phyloP scores from a whole-genome alignment of 2,888 invertebrate genomes.

The Conchocele bisecta region DNA sequence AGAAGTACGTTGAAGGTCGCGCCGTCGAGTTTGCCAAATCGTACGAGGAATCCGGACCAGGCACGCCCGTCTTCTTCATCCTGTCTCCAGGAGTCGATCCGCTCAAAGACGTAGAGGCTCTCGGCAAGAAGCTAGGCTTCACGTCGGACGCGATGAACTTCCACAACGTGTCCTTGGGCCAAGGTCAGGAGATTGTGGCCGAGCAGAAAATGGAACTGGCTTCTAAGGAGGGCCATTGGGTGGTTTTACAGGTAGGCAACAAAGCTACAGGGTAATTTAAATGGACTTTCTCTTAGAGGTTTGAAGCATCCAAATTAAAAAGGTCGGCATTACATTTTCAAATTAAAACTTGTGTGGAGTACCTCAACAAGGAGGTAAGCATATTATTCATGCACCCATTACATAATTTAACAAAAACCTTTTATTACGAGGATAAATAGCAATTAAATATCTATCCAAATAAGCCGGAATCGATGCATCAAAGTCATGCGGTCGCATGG shows the following conservation, averaged over 20 bases:
- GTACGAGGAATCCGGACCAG: slow-evolving; percentile 95
- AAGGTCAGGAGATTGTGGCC: slow-evolving; percentile 96
- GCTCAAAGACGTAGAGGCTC: slow-evolving; percentile 94
- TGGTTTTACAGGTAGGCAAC: slow-evolving; percentile 93
- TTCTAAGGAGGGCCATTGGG: slow-evolving; percentile 95
- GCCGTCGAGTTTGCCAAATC: slow-evolving; percentile 96
- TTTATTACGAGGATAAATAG: no score
- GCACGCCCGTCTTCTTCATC: slow-evolving; percentile 97
- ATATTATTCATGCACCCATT: no score
- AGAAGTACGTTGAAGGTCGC: slow-evolving; percentile 94
- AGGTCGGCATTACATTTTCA: no score
- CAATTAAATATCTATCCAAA: no score
- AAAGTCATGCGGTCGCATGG: no score
- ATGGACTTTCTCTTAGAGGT: no score
- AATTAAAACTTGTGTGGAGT: no score
- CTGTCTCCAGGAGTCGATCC: slow-evolving; percentile 98
- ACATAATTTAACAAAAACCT: no score
- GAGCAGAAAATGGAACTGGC: slow-evolving; percentile 95
- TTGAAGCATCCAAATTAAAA: no score
- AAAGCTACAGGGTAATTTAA: no score
- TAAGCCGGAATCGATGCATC: no score
- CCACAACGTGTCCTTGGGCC: slow-evolving; percentile 96
- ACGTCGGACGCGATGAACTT: slow-evolving; percentile 91
- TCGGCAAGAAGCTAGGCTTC: slow-evolving; percentile 92
- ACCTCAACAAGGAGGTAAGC: no score